phyloP scores from a whole-genome alignment of 2,113 vertebrate genomes.

The Syrmaticus mikado region DNA sequence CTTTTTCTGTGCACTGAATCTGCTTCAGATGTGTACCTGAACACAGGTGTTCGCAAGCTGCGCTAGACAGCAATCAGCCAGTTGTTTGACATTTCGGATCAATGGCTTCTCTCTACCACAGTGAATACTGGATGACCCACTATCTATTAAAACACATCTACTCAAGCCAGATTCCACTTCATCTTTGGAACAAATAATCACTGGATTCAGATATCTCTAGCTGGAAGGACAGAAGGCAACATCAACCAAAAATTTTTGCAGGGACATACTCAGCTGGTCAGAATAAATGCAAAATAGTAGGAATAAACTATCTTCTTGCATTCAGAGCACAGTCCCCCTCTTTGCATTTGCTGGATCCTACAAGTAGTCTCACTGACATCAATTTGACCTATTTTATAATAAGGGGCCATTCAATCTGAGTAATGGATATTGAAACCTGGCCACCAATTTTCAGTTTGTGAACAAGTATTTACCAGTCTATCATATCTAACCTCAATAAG shows the following conservation, averaged over 20 bases:
- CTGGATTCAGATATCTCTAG: background rate
- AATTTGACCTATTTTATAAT: background rate
- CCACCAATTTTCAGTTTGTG: background rate
- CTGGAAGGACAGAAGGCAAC: background rate
- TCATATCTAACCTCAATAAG: background rate
- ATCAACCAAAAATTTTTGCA: background rate
- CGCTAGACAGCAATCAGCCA: background rate
- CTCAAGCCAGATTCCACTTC: background rate
- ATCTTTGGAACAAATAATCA: background rate
- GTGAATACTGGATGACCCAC: background rate
- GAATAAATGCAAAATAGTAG: background rate
- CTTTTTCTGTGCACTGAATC: background rate
- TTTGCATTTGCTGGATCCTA: background rate
- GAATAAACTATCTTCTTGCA: background rate
- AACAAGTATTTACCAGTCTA: background rate
- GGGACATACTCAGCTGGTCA: background rate
- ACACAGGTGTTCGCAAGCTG: background rate
- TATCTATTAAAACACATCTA: background rate
- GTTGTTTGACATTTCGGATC: background rate
- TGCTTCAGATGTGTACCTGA: background rate
- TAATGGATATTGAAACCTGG: conserved; percentile 10
- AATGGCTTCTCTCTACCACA: background rate
- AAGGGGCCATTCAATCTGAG: background rate
- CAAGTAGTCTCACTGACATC: background rate
- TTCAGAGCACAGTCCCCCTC: background rate